Conservation (phyloP, 2,113 vertebrate genomes). For the Scomber japonicus region DNA sequence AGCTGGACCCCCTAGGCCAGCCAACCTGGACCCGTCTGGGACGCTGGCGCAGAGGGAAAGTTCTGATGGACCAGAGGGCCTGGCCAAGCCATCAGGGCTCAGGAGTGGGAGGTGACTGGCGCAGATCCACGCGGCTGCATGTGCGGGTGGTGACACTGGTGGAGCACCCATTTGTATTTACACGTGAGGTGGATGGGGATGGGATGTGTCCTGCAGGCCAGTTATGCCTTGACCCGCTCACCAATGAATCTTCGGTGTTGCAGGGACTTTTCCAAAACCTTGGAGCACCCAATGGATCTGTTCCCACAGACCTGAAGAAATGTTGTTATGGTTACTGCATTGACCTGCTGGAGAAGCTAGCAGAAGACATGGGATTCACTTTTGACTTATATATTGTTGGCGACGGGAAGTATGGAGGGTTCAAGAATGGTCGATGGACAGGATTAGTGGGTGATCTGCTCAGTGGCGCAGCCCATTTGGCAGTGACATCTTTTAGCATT, state of each 20-base stretch:
- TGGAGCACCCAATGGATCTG: conserved; percentile 63
- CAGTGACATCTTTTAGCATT: conserved; percentile 96
- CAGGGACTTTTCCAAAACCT: conserved; percentile 81
- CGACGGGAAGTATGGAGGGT: conserved; percentile 93
- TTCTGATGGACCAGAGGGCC: conserved; percentile 90
- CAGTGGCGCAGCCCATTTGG: conserved; percentile 92
- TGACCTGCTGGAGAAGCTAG: conserved; percentile 93
- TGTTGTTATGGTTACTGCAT: conserved; percentile 98
- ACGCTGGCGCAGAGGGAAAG: conserved; percentile 72
- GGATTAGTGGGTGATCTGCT: conserved; percentile 95
- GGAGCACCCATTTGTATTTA: conserved; percentile 95
- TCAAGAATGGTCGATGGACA: conserved; percentile 90
- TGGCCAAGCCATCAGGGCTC: conserved; percentile 77
- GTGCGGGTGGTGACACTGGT: conserved; percentile 93
- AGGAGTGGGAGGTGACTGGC: conserved; percentile 72
- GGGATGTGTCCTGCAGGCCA: conserved; percentile 94
- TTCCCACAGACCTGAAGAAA: conserved; percentile 80
- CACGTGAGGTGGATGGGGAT: conserved; percentile 93
- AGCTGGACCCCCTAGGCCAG: conserved; percentile 93
- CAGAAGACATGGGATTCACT: conserved; percentile 91
- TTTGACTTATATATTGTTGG: conserved; percentile 97
- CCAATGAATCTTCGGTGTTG: conserved; percentile 70
- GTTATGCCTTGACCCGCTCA: conserved; percentile 91
- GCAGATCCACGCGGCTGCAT: conserved; percentile 64
- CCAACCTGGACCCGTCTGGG: conserved; percentile 90